Evolutionary conservation across 2,113 vertebrate genomes (phyloP).

Genomic region (Pangasianodon gigas): DNA sequence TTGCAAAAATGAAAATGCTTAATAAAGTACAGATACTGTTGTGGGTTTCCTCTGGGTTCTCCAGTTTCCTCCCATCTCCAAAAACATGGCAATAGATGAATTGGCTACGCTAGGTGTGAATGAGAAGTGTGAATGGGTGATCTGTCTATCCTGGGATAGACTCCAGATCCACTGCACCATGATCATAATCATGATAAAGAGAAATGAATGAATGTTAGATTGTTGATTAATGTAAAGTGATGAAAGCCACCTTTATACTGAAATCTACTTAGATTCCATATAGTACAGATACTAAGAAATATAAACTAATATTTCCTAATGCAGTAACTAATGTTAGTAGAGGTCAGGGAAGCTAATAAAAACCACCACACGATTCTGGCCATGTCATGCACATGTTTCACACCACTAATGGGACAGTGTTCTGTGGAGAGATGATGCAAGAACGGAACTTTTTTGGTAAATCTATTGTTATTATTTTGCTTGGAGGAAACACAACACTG

Average conservation of each 20-base stretch:
- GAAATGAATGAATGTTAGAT: neutral
- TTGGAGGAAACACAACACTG: neutral
- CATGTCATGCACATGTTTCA: constrained; percentile 11
- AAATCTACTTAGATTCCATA: neutral
- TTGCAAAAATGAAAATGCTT: neutral
- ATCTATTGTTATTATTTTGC: neutral
- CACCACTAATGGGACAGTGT: neutral
- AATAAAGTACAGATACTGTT: neutral
- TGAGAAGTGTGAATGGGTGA: neutral
- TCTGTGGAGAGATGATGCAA: constrained; percentile 8
- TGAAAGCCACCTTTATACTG: neutral
- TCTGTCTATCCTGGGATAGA: neutral
- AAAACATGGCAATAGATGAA: neutral
- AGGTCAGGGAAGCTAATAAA: neutral
- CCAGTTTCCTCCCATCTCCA: neutral
- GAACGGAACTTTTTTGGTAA: neutral
- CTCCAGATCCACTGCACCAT: neutral
- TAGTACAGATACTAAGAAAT: neutral
- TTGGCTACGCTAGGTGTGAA: neutral
- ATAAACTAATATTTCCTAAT: neutral
- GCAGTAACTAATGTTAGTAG: neutral
- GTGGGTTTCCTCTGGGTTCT: neutral
- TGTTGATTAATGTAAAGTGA: neutral
- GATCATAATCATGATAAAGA: neutral
- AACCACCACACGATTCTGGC: neutral